Evolutionary conservation across 2,888 invertebrate species (phyloP).

Genomic region (Leptinotarsa rubiginosa): DNA sequence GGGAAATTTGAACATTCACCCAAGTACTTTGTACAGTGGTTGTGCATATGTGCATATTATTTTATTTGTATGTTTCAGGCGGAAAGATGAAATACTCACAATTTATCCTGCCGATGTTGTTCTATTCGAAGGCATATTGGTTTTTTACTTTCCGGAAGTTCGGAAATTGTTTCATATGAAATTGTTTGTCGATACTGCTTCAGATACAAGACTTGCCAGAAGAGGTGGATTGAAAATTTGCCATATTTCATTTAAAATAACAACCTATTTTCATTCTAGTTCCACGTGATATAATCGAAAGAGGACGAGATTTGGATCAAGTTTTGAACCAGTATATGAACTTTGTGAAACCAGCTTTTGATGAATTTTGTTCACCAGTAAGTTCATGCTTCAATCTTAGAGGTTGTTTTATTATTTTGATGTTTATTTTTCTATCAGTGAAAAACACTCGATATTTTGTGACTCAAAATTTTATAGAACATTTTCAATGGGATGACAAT

Average conservation of each 20-base stretch:
- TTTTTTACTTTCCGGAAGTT: conserved; percentile 96
- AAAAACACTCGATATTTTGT: too few relatives aligned
- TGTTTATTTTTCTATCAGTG: too few relatives aligned
- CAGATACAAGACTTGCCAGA: conserved; percentile 95
- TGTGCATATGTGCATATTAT: background rate
- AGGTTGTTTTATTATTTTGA: too few relatives aligned
- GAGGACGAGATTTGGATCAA: conserved; percentile 92
- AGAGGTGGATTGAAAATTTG: conserved; percentile 76
- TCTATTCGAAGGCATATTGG: conserved; percentile 96
- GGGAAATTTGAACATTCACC: background rate
- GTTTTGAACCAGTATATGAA: conserved; percentile 97
- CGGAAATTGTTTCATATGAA: conserved; percentile 98
- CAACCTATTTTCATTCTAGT: conserved; percentile 72
- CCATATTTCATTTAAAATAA: conserved; percentile 24
- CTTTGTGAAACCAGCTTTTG: conserved; percentile 99
- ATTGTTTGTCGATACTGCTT: conserved; percentile 98
- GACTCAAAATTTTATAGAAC: too few relatives aligned
- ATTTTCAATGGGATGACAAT: too few relatives aligned
- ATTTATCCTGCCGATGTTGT: conserved; percentile 98
- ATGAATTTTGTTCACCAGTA: conserved; percentile 97
- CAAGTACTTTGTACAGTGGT: too few relatives aligned
- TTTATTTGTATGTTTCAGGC: conserved; percentile 60
- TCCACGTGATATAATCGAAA: conserved; percentile 93
- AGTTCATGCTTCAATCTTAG: conserved; percentile 61
- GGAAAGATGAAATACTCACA: conserved; percentile 77